Percentiles rank a stretch among this genome's conserved stretches.
phyloP scores from a whole-genome alignment of 2,797 vertebrate genomes.

The Hafferia zeledoni region DNA sequence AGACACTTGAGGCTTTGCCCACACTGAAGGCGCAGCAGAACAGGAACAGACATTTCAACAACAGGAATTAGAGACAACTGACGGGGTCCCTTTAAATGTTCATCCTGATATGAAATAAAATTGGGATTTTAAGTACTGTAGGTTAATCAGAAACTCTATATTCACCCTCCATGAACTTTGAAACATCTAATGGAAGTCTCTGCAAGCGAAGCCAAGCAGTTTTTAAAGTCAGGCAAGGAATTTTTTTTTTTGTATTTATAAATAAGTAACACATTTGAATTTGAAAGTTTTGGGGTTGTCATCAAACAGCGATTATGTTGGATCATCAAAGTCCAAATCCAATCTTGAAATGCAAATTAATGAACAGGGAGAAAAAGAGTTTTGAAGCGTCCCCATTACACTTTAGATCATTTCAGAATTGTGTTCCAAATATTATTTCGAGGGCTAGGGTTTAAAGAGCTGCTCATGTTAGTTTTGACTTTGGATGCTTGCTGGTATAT shows the following conservation, averaged over 20 bases:
- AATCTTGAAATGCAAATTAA: background rate
- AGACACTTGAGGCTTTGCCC: background rate
- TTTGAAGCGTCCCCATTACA: background rate
- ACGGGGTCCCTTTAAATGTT: background rate
- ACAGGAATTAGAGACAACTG: background rate
- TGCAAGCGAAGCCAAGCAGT: background rate
- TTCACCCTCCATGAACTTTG: background rate
- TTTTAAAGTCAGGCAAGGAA: background rate
- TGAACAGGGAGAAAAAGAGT: background rate
- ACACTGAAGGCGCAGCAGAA: background rate
- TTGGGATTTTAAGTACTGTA: background rate
- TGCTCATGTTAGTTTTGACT: background rate
- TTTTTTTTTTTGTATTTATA: background rate
- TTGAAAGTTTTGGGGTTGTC: background rate
- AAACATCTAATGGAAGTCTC: background rate
- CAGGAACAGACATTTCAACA: background rate
- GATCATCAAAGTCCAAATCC: background rate
- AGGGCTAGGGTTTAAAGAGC: background rate
- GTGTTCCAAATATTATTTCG: background rate
- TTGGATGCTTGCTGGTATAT: background rate
- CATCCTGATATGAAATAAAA: background rate
- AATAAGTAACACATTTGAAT: background rate
- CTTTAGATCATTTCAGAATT: background rate
- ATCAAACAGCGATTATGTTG: background rate
- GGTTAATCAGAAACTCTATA: background rate